Evolutionary conservation across 2,113 vertebrate species (phyloP).

Genomic region (Chroicocephalus ridibundus): DNA sequence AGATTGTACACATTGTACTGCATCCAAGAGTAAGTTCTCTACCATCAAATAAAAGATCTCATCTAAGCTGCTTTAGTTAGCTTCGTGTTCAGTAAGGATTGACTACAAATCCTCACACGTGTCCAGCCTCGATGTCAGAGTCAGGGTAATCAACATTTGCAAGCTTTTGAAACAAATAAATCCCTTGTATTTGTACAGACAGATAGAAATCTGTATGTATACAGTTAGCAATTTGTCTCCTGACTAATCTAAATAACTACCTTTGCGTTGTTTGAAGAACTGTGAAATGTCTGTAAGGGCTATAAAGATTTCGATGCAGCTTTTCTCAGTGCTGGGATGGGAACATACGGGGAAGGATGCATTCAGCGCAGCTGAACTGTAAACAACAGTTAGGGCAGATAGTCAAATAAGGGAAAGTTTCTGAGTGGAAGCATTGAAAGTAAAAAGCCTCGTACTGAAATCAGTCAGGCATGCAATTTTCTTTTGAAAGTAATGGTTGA

Average conservation of each 20-base stretch:
- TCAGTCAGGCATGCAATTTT: neutral
- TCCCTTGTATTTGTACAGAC: neutral
- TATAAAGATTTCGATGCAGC: neutral
- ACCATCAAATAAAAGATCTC: neutral
- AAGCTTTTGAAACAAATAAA: neutral
- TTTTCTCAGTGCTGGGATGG: neutral
- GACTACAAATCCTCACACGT: conserved; percentile 11
- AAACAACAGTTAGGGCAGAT: neutral
- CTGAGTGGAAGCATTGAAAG: neutral
- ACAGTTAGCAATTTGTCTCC: neutral
- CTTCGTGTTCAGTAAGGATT: neutral
- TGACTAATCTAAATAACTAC: neutral
- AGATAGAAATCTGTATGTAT: neutral
- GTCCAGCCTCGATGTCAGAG: neutral
- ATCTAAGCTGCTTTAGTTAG: conserved; percentile 55
- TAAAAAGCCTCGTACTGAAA: neutral
- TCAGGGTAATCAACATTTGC: conserved; percentile 38
- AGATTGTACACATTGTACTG: neutral
- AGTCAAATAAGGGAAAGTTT: neutral
- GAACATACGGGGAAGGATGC: neutral
- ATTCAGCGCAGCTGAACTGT: neutral
- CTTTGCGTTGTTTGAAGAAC: neutral
- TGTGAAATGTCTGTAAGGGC: neutral
- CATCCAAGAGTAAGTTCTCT: conserved; percentile 1
- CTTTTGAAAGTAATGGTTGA: neutral